Percentiles rank a stretch among this genome's conserved stretches.
These are phyloP conservation scores for Pterois miles DNA, from an alignment of 2,797 vertebrate genomes.

Conservation along the genomic window DNA sequence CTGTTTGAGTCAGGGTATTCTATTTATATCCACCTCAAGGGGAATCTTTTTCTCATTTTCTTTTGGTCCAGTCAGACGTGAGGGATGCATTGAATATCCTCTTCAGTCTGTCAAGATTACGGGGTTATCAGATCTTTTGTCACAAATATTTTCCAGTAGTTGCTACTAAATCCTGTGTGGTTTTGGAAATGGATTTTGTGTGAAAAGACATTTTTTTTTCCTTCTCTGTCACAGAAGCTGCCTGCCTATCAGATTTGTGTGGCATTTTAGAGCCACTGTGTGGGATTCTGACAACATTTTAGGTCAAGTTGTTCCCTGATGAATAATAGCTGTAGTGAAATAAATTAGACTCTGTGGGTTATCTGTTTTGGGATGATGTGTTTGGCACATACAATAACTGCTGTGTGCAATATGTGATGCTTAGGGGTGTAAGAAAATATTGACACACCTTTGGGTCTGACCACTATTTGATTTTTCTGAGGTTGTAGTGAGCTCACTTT, in stretches of 20 bases:
- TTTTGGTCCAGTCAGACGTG: neutral
- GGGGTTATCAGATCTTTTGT: slow-evolving; percentile 35
- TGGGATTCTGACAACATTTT: slow-evolving; percentile 17
- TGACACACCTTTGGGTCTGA: accelerated
- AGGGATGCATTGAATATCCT: slow-evolving; percentile 6
- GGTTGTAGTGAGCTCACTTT: too few relatives aligned
- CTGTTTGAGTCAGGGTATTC: slow-evolving; percentile 30
- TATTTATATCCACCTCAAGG: slow-evolving; percentile 28
- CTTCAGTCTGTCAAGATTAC: slow-evolving; percentile 21
- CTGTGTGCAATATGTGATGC: neutral
- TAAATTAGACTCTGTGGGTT: neutral
- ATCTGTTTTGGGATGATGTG: neutral
- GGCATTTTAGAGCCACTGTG: neutral
- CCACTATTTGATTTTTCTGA: accelerated
- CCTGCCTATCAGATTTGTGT: slow-evolving; percentile 12
- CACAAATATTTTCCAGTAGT: slow-evolving; percentile 14
- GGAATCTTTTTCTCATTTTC: neutral
- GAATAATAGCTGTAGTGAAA: neutral
- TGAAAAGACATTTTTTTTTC: neutral
- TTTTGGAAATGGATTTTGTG: neutral
- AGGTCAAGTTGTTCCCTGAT: slow-evolving; percentile 4
- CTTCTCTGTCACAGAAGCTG: neutral
- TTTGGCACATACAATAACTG: neutral
- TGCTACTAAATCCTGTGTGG: neutral
- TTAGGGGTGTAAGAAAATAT: too few relatives aligned